phyloP scores from a whole-genome alignment of 2,113 vertebrate genomes.

The Pluvianellus socialis region DNA sequence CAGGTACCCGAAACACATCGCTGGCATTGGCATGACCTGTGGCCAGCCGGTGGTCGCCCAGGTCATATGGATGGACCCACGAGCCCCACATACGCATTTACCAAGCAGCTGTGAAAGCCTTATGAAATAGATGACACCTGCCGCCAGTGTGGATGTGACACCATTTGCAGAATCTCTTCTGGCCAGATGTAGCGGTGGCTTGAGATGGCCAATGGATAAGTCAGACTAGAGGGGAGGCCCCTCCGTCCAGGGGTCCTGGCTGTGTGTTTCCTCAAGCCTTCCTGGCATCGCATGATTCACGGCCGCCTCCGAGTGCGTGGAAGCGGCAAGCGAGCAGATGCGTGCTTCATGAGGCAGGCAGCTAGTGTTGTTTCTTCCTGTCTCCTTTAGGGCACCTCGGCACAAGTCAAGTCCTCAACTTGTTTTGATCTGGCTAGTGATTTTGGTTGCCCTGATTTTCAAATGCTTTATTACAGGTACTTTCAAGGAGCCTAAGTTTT shows the following conservation, averaged over 20 bases:
- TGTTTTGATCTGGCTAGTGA: not conserved
- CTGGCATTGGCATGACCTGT: not conserved
- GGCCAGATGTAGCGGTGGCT: not conserved
- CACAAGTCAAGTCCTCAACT: not conserved
- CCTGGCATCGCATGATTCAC: not conserved
- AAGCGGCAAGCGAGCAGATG: not conserved
- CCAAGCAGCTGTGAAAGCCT: not conserved
- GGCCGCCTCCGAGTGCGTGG: not conserved
- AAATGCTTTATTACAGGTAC: not conserved
- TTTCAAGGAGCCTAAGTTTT: not conserved
- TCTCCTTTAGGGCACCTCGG: conserved; percentile 1
- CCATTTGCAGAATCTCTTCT: not conserved
- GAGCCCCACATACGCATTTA: fast-evolving
- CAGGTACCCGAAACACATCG: not conserved
- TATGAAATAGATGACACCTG: not conserved
- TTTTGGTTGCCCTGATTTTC: not conserved
- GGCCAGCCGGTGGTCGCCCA: not conserved
- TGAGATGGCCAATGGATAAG: not conserved
- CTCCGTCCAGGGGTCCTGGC: not conserved
- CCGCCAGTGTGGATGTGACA: not conserved
- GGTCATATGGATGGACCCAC: not conserved
- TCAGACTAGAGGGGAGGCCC: not conserved
- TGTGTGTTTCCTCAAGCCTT: not conserved
- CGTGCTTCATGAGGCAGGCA: not conserved
- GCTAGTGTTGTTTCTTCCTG: not conserved